These are phyloP conservation scores for Caracal caracal DNA, from an alignment of 2,113 vertebrate species.

Conservation along the genomic window DNA sequence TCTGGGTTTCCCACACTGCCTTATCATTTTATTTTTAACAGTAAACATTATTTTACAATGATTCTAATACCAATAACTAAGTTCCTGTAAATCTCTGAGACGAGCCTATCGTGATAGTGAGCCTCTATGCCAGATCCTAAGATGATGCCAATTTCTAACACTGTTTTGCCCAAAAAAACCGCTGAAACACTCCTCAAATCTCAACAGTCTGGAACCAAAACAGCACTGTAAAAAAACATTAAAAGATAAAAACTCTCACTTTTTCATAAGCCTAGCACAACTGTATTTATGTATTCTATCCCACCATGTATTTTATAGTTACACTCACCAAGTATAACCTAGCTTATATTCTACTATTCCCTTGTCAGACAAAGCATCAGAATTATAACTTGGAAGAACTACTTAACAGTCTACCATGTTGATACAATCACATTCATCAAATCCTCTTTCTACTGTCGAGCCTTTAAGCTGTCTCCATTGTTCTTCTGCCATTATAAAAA, in stretches of 20 bases:
- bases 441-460: background rate
- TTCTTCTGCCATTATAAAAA: constrained; percentile 23
- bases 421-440: background rate
- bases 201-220: background rate
- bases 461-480: background rate
- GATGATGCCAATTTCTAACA: background rate
- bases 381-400: background rate
- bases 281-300: background rate
- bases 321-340: background rate
- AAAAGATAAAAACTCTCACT: background rate
- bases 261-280: background rate
- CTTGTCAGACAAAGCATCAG: background rate
- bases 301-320: background rate
- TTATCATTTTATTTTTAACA: constrained; percentile 8
- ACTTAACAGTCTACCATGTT: background rate
- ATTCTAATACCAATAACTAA: background rate
- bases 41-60: background rate
- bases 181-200: background rate
- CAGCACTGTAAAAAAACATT: background rate
- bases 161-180: background rate
- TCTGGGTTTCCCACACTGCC: background rate
- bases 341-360: background rate
- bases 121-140: background rate
- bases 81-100: background rate
- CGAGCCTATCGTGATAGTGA: background rate